Conservation (phyloP, 1,140 invertebrate species). For the Nautilus pompilius region DNA sequence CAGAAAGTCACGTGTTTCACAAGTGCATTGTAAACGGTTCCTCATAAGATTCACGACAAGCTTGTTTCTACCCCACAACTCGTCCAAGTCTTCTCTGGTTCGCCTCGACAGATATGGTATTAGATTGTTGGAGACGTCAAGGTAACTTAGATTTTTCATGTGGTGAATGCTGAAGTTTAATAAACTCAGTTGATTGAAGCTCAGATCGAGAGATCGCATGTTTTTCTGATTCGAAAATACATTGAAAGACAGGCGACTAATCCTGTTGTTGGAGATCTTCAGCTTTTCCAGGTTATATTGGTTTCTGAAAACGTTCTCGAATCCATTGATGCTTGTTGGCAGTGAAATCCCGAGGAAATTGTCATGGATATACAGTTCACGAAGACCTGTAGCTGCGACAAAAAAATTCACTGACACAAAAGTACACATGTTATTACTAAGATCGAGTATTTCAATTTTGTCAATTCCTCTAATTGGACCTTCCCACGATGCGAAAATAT, state of each 20-base stretch:
- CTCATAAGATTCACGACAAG: constrained; percentile 10
- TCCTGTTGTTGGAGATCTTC: constrained; percentile 17
- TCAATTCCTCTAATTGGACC: too few species aligned
- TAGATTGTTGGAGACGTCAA: constrained; percentile 15
- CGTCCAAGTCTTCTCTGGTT: neutral
- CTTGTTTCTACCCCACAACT: neutral
- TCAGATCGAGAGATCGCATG: constrained; percentile 10
- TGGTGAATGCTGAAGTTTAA: constrained; percentile 11
- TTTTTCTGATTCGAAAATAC: constrained; percentile 9
- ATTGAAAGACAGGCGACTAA: constrained; percentile 1
- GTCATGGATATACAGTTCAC: too few species aligned
- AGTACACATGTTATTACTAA: too few species aligned
- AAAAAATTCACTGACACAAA: too few species aligned
- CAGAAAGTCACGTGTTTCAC: constrained; percentile 19
- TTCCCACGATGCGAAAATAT: too few species aligned
- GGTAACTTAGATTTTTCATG: constrained; percentile 7
- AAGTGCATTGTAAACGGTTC: constrained; percentile 17
- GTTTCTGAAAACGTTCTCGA: too few species aligned
- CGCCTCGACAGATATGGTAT: constrained; percentile 1
- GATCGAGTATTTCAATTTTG: too few species aligned
- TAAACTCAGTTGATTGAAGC: constrained; percentile 7
- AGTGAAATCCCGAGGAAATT: too few species aligned
- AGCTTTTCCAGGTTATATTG: constrained; percentile 13
- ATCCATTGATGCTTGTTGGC: too few species aligned
- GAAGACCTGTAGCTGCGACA: too few species aligned